Evolutionary conservation across 2,797 vertebrate genomes (phyloP).

Genomic region (Botia almorhae): DNA sequence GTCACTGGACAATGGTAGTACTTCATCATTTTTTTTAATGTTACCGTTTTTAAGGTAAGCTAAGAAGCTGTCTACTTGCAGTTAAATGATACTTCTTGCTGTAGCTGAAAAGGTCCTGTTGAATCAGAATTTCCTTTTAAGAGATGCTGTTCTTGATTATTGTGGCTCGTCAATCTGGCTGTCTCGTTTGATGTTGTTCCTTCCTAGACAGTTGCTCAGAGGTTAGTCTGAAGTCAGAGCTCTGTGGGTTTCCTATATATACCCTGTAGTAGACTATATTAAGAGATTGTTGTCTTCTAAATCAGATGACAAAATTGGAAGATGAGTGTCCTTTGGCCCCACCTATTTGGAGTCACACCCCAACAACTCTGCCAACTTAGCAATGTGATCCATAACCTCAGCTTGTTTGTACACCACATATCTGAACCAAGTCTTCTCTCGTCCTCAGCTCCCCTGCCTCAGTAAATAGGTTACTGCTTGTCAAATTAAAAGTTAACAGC

Average conservation of each 20-base stretch:
- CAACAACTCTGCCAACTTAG: constrained; percentile 42
- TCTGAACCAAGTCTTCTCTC: constrained; percentile 24
- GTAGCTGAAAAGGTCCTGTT: background rate
- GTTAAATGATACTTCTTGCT: background rate
- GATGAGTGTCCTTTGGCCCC: constrained; percentile 63
- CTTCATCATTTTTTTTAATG: constrained; percentile 73
- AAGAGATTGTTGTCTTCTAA: constrained; percentile 74
- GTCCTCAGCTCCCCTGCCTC: constrained; percentile 29
- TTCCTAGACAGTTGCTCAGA: constrained; percentile 32
- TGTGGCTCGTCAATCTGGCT: background rate
- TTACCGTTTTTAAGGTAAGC: background rate
- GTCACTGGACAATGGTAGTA: constrained; percentile 71
- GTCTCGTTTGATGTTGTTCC: background rate
- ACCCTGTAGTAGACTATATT: constrained; percentile 84
- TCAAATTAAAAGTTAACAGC: too few relatives aligned
- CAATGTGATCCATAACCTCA: constrained; percentile 64
- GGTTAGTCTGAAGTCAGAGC: constrained; percentile 34
- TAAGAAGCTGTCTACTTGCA: background rate
- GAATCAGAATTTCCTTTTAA: background rate
- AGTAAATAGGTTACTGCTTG: too few relatives aligned
- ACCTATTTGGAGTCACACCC: constrained; percentile 61
- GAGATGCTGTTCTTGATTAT: background rate
- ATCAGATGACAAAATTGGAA: constrained; percentile 68
- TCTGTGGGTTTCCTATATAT: constrained; percentile 72
- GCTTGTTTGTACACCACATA: constrained; percentile 54